Percentiles rank a stretch among this genome's conserved stretches.
These are phyloP conservation scores for Cecidostiba fungosa DNA, from an alignment of 2,888 invertebrate species.

Conservation along the genomic window DNA sequence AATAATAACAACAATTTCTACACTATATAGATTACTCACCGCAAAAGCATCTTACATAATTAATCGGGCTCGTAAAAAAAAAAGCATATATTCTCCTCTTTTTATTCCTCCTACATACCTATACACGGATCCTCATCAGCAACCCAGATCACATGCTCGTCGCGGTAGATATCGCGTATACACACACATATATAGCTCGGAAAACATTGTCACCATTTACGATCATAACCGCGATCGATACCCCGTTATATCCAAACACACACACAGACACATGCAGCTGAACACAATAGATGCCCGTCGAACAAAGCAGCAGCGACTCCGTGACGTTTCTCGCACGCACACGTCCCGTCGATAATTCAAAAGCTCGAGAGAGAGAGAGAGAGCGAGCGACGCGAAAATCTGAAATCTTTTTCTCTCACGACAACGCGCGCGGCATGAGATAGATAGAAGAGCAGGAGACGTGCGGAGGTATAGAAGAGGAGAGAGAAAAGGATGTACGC, in stretches of 20 bases:
- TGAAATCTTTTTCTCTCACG: background rate
- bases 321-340: background rate
- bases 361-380: too few relatives aligned
- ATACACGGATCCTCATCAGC: background rate
- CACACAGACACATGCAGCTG: background rate
- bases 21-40: too few relatives aligned
- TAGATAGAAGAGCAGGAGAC: background rate
- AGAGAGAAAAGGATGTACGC: slow-evolving; percentile 37
- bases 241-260: background rate
- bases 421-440: background rate
- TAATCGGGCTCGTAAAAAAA: background rate
- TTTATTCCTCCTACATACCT: background rate
- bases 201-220: slow-evolving; percentile 21
- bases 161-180: background rate
- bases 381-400: background rate
- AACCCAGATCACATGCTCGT: background rate
- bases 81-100: background rate
- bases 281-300: slow-evolving; percentile 2
- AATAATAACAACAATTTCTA: background rate
- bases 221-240: slow-evolving; percentile 24
- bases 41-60: background rate
- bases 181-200: background rate
- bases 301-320: slow-evolving; percentile 38
- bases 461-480: background rate
- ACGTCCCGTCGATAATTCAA: slow-evolving; percentile 47